Conservation (phyloP, 2,888 invertebrate genomes). For the Phrixothrix hirtus region DNA sequence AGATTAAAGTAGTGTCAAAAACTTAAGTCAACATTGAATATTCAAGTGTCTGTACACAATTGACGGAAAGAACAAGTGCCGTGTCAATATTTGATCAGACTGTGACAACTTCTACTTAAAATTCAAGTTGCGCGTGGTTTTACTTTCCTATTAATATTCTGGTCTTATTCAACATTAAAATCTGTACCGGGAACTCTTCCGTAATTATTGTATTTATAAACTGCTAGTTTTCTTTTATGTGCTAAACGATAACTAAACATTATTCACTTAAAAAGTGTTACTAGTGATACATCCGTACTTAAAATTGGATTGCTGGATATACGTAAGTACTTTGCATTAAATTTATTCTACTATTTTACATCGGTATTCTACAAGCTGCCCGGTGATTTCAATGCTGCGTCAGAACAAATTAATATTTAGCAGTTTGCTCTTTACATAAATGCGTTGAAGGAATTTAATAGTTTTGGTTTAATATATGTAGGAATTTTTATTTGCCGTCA, state of each 20-base stretch:
- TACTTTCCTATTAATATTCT: conserved; percentile 25
- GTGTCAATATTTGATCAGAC: conserved; percentile 44
- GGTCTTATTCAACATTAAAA: conserved; percentile 21
- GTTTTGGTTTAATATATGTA: conserved; percentile 1
- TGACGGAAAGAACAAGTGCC: conserved; percentile 41
- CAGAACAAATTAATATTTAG: conserved; percentile 15
- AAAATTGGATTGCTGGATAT: conserved; percentile 22
- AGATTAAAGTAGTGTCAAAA: conserved; percentile 37
- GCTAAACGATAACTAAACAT: conserved; percentile 1
- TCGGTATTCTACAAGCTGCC: conserved; percentile 6
- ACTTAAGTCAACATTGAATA: conserved; percentile 37
- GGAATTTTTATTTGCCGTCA: no score
- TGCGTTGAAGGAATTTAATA: conserved; percentile 3
- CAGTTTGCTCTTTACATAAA: conserved; percentile 4
- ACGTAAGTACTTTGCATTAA: conserved; percentile 19
- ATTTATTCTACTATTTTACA: conserved; percentile 11
- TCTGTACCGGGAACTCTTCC: conserved; percentile 16
- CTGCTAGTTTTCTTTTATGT: conserved; percentile 1
- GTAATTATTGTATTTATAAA: conserved; percentile 7
- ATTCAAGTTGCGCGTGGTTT: conserved; percentile 25
- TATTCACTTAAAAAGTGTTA: conserved; percentile 2
- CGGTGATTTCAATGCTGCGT: conserved; percentile 27
- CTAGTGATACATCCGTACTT: conserved; percentile 19
- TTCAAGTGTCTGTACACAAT: conserved; percentile 40
- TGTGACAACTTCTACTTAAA: conserved; percentile 32